phyloP scores from a whole-genome alignment of 2,888 invertebrate genomes.

The Cotesia congregata region DNA sequence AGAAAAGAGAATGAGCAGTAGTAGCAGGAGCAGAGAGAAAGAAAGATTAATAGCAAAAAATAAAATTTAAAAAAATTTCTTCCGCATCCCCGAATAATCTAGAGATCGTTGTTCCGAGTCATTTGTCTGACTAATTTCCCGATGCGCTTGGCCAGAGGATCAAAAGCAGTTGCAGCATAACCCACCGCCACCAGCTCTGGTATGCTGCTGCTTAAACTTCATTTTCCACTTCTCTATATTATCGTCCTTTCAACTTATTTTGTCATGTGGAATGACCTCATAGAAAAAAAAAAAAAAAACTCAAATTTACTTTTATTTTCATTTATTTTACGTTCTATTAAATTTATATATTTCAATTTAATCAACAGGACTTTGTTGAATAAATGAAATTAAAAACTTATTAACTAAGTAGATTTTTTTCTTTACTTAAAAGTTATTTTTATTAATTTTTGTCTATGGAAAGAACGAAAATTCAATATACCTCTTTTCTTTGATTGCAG shows the following conservation, averaged over 20 bases:
- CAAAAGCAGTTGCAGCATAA: conserved; percentile 18
- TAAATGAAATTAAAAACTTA: background rate
- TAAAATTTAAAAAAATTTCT: conserved; percentile 27
- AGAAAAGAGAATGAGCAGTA: background rate
- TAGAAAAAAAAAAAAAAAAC: conserved; percentile 1
- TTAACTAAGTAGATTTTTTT: background rate
- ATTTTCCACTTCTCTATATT: conserved; percentile 2
- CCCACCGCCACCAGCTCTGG: background rate
- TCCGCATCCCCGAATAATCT: conserved; percentile 35
- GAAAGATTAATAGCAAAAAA: conserved; percentile 31
- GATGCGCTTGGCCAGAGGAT: conserved; percentile 27
- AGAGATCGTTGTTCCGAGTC: conserved; percentile 31
- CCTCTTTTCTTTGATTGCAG: background rate
- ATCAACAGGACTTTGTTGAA: background rate
- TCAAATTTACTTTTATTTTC: background rate
- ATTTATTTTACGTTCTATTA: background rate
- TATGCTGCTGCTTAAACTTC: background rate
- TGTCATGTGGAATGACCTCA: conserved; percentile 4
- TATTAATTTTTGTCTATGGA: no score
- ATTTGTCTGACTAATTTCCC: conserved; percentile 36
- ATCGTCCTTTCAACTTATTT: conserved; percentile 9
- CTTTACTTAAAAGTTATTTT: background rate
- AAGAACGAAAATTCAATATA: no score
- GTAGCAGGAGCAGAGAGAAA: background rate
- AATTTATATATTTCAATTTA: background rate